Evolutionary conservation across 2,888 invertebrate species (phyloP).

Genomic region (Ischnus inquisitorius): DNA sequence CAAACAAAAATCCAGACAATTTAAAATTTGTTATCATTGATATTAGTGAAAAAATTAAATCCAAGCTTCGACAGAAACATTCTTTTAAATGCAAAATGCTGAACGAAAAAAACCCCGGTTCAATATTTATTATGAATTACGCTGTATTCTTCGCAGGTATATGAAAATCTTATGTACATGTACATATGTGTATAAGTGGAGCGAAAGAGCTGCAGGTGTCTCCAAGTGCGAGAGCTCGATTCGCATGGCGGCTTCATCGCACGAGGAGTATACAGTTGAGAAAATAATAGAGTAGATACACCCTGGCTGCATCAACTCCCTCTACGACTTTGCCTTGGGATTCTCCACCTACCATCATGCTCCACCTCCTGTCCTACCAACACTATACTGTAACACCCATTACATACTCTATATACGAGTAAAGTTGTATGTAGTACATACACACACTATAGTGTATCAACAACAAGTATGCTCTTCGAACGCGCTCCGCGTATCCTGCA

Average conservation of each 20-base stretch:
- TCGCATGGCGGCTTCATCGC: slow-evolving; percentile 80
- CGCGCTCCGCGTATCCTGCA: slow-evolving; percentile 82
- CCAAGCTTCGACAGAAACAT: too few relatives aligned
- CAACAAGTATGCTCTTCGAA: slow-evolving; percentile 52
- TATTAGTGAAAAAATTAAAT: too few relatives aligned
- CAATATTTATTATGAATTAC: too few relatives aligned
- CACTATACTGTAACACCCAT: neutral
- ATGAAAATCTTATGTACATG: neutral
- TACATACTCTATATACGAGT: neutral
- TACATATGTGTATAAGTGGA: slow-evolving; percentile 4
- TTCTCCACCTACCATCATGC: slow-evolving; percentile 31
- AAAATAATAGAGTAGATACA: slow-evolving; percentile 22
- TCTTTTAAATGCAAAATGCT: too few relatives aligned
- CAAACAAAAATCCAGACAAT: too few relatives aligned
- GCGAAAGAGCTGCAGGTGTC: slow-evolving; percentile 42
- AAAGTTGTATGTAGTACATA: neutral
- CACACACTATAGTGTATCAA: neutral
- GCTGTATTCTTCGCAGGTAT: too few relatives aligned
- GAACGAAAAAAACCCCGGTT: too few relatives aligned
- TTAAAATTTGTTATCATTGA: too few relatives aligned
- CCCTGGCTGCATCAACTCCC: neutral
- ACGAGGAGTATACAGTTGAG: slow-evolving; percentile 45
- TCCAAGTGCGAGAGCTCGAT: slow-evolving; percentile 62
- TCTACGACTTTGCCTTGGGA: slow-evolving; percentile 22
- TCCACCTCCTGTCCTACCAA: slow-evolving; percentile 36